Evolutionary conservation across 2,797 vertebrate species (phyloP).

Genomic region (Phrynocephalus vlangalii): DNA sequence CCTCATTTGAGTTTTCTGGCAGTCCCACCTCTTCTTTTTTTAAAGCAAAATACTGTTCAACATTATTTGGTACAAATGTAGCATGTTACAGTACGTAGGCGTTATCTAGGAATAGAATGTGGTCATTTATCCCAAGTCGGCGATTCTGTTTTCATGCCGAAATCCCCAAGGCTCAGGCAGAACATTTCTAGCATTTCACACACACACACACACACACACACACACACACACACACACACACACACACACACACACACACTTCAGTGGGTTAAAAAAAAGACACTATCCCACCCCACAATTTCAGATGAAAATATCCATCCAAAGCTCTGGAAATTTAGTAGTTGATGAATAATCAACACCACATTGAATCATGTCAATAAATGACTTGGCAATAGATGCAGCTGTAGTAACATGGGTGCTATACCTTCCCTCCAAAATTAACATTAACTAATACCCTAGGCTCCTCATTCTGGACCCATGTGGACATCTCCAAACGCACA

Average conservation of each 20-base stretch:
- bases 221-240: too few relatives aligned
- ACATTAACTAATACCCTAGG: background rate
- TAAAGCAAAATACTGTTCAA: background rate
- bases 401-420: background rate
- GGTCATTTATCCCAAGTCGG: background rate
- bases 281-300: background rate
- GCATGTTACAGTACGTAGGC: background rate
- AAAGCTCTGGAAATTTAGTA: background rate
- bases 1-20: conserved; percentile 48
- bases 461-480: background rate
- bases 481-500: background rate
- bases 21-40: background rate
- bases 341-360: background rate
- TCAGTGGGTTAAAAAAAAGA: too few relatives aligned
- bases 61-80: conserved; percentile 19
- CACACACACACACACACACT: too few relatives aligned
- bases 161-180: background rate
- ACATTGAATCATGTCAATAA: background rate
- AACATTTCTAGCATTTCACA: background rate
- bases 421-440: background rate
- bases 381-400: background rate
- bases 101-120: background rate
- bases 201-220: too few relatives aligned
- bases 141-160: background rate
- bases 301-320: too few relatives aligned